A percentile compares a stretch with the other conserved stretches of the same genome.
Conservation (phyloP, 1,140 invertebrate species). For the Diuraphis noxia region DNA sequence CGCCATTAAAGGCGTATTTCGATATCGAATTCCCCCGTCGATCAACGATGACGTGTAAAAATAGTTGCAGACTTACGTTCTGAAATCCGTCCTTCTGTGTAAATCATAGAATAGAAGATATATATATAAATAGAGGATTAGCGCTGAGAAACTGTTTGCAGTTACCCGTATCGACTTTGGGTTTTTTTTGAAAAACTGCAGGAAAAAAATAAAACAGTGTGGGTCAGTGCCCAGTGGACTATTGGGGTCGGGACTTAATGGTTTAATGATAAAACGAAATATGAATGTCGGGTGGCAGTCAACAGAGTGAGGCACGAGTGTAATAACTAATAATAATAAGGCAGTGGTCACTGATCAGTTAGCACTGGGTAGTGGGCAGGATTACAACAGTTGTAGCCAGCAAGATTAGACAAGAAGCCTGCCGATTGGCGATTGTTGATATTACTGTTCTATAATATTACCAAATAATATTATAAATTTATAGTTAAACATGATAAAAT, state of each 20-base stretch:
- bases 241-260: neutral
- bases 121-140: too few species aligned
- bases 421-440: neutral
- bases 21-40: neutral
- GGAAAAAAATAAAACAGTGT: neutral
- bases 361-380: neutral
- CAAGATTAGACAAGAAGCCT: too few species aligned
- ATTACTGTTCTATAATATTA: neutral
- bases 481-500: too few species aligned
- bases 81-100: neutral
- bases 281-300: neutral
- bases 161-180: neutral
- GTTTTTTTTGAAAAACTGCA: neutral
- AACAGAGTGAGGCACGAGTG: neutral
- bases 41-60: slow-evolving; percentile 26
- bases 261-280: neutral
- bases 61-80: neutral
- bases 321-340: too few species aligned
- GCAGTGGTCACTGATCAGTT: too few species aligned
- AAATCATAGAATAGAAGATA: too few species aligned
- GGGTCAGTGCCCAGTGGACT: neutral
- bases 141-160: neutral
- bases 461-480: too few species aligned
- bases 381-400: neutral
- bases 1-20: neutral